Base-by-base conservation (phyloP, 2,888 invertebrate genomes). In the Linnaemya vulpina region DNA sequence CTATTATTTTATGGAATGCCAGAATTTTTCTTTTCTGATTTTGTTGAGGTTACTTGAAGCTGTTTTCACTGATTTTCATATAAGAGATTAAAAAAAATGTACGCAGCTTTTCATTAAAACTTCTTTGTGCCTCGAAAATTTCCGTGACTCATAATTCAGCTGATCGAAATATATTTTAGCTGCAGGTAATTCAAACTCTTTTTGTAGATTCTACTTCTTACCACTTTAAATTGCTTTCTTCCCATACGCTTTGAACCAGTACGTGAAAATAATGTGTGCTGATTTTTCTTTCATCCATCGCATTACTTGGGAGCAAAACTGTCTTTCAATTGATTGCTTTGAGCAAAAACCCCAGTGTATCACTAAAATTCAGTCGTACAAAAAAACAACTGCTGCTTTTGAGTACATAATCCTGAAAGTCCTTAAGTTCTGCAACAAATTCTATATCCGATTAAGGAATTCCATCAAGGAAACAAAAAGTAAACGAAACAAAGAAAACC, bases 401-500 rank as follows among this genome's bases (percentile, higher is more conserved):
- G 65, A 58, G 40, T 40, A 49, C 25, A 25, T 80, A 74, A 67
- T 80, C 73, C 73, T 58, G 30, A 49, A 80, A 49, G 65, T 74
- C 65, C 65, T 58, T 67, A 80, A 80, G 58, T 73, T 51, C 49
- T 74, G 65, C 17, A 74, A 74, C 80, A 60, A 74, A 74, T 67
- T 74, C 67, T 51, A 49, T 80, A 80, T 74, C 74, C 80, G 80
- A 80, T 80, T 80, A 80, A 74, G 74, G 60, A 80, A 74, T 80
- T 51, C 74, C 74, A 68, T 53, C 38, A 51, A 74, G 60, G 17
- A 65, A 71, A 63, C 55, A 76, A 49, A 71, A 80, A 65, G 20
- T 15, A 60, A 74, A 80, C 58, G 40, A 76, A 84, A 80, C 76
- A 84, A 81, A 70, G 63, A 81, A 82, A 82, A 81, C 81, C 81